phyloP scores from a whole-genome alignment of 2,113 vertebrate genomes.

The Catharus minimus region DNA sequence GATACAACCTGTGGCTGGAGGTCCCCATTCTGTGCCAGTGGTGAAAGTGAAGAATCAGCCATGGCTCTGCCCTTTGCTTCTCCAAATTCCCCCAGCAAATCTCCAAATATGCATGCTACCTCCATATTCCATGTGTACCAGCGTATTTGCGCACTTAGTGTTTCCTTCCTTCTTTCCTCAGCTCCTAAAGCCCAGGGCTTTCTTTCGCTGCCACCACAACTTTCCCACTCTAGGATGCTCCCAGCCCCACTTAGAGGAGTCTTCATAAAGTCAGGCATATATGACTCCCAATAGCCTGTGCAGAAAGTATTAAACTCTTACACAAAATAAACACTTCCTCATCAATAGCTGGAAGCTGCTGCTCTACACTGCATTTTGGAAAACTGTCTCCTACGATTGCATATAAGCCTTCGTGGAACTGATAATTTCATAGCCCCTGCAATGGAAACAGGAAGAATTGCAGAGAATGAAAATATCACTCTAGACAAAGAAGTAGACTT shows the following conservation, averaged over 20 bases:
- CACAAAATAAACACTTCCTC: not conserved
- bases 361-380: not conserved
- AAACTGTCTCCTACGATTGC: not conserved
- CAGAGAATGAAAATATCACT: not conserved
- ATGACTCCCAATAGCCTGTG: not conserved
- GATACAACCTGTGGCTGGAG: not conserved
- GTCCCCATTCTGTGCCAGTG: not conserved
- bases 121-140: not conserved
- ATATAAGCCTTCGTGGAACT: not conserved
- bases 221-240: accelerated
- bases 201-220: not conserved
- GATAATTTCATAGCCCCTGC: not conserved
- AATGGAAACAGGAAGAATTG: not conserved
- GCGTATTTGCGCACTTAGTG: too few species aligned
- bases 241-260: not conserved
- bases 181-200: not conserved
- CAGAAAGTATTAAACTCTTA: not conserved
- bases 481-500: not conserved
- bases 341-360: not conserved
- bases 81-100: not conserved
- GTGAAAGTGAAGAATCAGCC: not conserved
- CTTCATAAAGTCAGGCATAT: not conserved
- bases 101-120: not conserved
- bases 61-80: not conserved
- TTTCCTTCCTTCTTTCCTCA: not conserved